Base-by-base conservation (phyloP, 2,113 vertebrate species). In the Laticauda colubrina region DNA sequence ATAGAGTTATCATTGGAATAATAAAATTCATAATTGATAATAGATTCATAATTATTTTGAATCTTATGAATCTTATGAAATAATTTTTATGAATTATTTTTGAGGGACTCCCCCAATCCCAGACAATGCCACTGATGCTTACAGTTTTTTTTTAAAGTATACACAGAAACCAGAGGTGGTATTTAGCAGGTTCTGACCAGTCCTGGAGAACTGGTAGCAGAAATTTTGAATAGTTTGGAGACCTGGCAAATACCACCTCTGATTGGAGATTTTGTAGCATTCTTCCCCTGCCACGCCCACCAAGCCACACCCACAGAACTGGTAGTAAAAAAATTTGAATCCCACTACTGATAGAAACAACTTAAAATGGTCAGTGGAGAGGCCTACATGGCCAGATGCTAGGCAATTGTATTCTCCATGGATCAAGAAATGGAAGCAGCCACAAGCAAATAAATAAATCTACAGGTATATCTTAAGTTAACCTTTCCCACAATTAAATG, bases 381-480 rank as follows among this genome's bases (percentile, higher is more conserved):
- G 21, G 24, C n/a, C 11, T 85, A 24, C 34, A 3, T 91, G 53
- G 10, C 6, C 89, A 91, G 2, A 2, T 87, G 43, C 24, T 51
- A 43, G 26, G 26, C 26, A 89, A 29, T 39, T 55, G 34, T 39
- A 92, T 57, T 89, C 3, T 86, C 69, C 29, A 81, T 55, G 34
- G 29, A 20, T 87, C 91, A 92, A 29, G n/a, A 45, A 89, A 92
- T 10, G 23, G 90, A 90, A 89, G 87, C 43, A 57, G 24, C 43
- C 90, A 43, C 85, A 69, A 54, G 10, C 2, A 24, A 89, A 15
- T 43, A 9, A 93, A 61, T 81, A 24, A 7, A 64, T 61, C 7
- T 54, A 57, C 87, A 92, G 87, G 81, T 69, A 93, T 51, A 21
- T 90, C 64, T 29, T 87, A 90, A 90, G 57, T 85, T 39, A 81